phyloP scores from a whole-genome alignment of 2,797 vertebrate genomes.

The Tapirus indicus region DNA sequence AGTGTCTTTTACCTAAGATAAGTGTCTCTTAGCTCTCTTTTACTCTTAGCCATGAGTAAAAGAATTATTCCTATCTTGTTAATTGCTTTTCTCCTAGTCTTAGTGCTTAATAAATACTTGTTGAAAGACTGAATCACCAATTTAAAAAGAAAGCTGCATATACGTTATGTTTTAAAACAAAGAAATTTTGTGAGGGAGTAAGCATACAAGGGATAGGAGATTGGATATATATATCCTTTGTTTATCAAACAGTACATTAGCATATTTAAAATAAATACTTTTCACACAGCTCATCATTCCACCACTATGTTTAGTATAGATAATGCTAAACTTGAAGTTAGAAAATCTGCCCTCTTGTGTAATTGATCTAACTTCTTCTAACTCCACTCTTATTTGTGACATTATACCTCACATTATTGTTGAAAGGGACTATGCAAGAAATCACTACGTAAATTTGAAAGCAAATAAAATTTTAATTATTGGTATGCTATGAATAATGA shows the following conservation, averaged over 20 bases:
- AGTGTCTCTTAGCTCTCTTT: no score
- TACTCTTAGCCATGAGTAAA: background rate
- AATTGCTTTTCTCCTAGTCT: background rate
- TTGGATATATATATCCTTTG: background rate
- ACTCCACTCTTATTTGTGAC: background rate
- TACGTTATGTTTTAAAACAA: background rate
- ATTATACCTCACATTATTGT: background rate
- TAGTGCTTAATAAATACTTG: background rate
- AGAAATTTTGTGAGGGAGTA: background rate
- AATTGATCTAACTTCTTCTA: background rate
- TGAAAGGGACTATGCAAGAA: background rate
- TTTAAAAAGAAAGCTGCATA: background rate
- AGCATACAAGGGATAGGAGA: background rate
- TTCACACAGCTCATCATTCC: background rate
- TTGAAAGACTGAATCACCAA: background rate
- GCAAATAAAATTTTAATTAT: background rate
- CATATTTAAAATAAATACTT: background rate
- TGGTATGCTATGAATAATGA: background rate
- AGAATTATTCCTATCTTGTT: background rate
- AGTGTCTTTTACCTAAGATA: background rate
- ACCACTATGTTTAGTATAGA: background rate
- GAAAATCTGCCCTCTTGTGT: background rate
- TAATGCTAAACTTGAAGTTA: background rate
- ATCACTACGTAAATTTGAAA: background rate
- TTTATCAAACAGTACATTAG: background rate